Conservation (phyloP, 2,888 invertebrate species). For the Hesperia comma region DNA sequence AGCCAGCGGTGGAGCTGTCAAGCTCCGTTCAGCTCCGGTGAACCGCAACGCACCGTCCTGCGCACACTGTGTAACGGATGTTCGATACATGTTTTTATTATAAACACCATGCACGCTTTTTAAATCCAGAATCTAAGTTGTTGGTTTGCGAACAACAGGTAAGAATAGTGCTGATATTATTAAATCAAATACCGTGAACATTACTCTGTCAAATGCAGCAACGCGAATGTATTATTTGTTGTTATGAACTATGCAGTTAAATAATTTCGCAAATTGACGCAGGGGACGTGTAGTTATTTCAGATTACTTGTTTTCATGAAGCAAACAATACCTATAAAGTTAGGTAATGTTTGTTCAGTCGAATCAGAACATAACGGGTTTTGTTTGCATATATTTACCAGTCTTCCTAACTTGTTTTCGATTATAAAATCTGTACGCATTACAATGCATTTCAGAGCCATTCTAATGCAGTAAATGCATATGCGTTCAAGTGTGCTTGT, state of each 20-base stretch:
- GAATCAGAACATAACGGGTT: constrained; percentile 33
- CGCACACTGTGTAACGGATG: constrained; percentile 69
- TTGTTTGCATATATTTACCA: neutral
- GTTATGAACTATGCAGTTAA: constrained; percentile 37
- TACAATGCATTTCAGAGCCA: neutral
- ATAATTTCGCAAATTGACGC: neutral
- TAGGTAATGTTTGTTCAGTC: constrained; percentile 30
- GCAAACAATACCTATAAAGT: constrained; percentile 14
- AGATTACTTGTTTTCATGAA: constrained; percentile 11
- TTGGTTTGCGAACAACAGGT: constrained; percentile 7
- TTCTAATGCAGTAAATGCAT: constrained; percentile 7
- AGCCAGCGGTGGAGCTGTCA: constrained; percentile 55
- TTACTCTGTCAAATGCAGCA: constrained; percentile 46
- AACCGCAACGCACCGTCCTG: constrained; percentile 75
- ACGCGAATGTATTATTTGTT: constrained; percentile 65
- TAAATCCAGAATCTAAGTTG: constrained; percentile 11
- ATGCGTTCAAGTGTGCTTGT: neutral
- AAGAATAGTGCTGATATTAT: neutral
- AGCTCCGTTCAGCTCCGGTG: constrained; percentile 78
- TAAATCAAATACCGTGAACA: neutral
- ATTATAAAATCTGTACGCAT: constrained; percentile 17
- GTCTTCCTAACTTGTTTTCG: constrained; percentile 7
- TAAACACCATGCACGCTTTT: constrained; percentile 20
- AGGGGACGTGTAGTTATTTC: constrained; percentile 5
- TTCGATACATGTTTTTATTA: constrained; percentile 59